Conservation (phyloP, 2,113 vertebrate species). For the Rattus rattus region DNA sequence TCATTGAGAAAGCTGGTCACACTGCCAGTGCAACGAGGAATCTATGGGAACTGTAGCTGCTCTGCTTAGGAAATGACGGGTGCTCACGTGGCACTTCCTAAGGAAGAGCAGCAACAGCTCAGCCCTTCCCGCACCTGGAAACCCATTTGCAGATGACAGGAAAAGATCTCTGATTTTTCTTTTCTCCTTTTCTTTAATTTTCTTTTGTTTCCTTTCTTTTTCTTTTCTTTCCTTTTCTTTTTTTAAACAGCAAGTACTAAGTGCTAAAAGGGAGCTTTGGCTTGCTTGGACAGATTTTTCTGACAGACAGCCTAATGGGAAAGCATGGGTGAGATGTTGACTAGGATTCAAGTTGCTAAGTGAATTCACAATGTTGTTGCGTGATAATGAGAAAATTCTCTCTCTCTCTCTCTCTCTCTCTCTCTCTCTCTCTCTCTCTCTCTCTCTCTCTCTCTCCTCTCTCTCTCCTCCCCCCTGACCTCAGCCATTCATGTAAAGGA, state of each 20-base stretch:
- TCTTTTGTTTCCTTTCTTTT: fast-evolving
- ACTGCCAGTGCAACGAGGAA: background rate
- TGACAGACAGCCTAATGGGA: background rate
- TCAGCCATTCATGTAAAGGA: background rate
- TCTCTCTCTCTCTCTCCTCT: fast-evolving
- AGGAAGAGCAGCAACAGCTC: background rate
- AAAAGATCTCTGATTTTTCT: background rate
- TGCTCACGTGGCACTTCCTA: background rate
- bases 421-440: too few species aligned
- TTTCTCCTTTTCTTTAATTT: too few species aligned
- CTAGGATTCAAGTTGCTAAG: background rate
- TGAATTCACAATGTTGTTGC: background rate
- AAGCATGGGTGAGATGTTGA: background rate
- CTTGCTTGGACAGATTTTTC: background rate
- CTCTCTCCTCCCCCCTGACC: background rate
- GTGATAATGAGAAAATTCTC: background rate
- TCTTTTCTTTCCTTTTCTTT: background rate
- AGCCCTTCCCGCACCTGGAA: background rate
- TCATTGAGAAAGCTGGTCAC: background rate
- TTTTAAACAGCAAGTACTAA: background rate
- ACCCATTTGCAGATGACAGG: background rate
- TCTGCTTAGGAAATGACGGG: background rate
- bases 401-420: background rate
- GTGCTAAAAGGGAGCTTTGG: conserved; percentile 9
- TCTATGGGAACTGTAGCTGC: background rate